Conservation (phyloP, 2,888 invertebrate species). For the Cepaea hortensis region DNA sequence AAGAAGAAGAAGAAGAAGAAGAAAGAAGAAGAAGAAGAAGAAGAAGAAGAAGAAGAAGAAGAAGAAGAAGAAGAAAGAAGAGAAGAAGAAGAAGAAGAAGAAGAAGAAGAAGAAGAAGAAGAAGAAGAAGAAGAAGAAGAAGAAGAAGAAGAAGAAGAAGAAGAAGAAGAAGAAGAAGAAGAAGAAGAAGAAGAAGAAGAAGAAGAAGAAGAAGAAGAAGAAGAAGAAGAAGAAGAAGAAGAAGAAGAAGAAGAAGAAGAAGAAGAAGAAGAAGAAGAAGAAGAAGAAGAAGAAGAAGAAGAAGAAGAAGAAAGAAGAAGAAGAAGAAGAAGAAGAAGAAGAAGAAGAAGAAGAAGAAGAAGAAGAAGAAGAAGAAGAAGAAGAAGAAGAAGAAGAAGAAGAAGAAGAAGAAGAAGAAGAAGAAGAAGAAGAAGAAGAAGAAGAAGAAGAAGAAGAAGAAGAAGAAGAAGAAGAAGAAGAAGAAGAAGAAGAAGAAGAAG, state of each 20-base stretch:
- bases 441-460: background rate
- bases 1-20: background rate
- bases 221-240: background rate
- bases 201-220: background rate
- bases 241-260: background rate
- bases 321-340: background rate
- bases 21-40: constrained; percentile 15
- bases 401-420: background rate
- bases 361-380: background rate
- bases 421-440: background rate
- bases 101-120: too few species aligned
- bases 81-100: constrained; percentile 16
- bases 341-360: background rate
- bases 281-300: background rate
- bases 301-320: constrained; percentile 2
- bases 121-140: constrained; percentile 16
- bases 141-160: too few species aligned
- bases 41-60: background rate
- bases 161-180: constrained; percentile 11
- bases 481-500: background rate
- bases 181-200: background rate
- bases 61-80: too few species aligned
- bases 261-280: constrained; percentile 11
- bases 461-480: background rate
- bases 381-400: background rate